These are phyloP conservation scores for Phalacrocorax aristotelis DNA, from an alignment of 2,113 vertebrate genomes.

Conservation along the genomic window DNA sequence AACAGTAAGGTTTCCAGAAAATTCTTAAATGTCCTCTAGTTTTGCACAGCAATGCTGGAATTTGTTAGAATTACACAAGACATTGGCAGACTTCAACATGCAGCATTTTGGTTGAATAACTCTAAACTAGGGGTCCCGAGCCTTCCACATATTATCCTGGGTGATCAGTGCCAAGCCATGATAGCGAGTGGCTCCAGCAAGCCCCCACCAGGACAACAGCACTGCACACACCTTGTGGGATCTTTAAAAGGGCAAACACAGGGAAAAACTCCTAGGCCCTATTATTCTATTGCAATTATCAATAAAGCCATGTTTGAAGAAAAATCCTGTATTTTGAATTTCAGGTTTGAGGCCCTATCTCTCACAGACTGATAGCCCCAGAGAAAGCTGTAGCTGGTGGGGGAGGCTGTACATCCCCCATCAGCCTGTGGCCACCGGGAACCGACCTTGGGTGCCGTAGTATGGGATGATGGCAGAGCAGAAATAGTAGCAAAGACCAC, in stretches of 20 bases:
- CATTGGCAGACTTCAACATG: background rate
- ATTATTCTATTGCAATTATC: fast-evolving
- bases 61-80: background rate
- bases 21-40: background rate
- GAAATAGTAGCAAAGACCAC: background rate
- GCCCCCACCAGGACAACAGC: fast-evolving
- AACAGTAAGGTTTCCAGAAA: background rate
- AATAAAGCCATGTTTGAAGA: background rate
- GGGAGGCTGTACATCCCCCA: background rate
- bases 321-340: background rate
- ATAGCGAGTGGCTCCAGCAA: background rate
- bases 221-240: fast-evolving
- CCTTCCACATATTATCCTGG: fast-evolving
- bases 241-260: background rate
- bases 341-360: background rate
- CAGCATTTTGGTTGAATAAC: background rate
- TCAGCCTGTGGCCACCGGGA: background rate
- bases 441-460: fast-evolving
- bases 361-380: background rate
- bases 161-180: background rate
- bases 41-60: background rate
- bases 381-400: background rate
- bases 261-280: background rate
- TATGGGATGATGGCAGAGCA: background rate
- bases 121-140: background rate